Base-by-base conservation (phyloP, 2,797 vertebrate species). In the Podarcis siculus region DNA sequence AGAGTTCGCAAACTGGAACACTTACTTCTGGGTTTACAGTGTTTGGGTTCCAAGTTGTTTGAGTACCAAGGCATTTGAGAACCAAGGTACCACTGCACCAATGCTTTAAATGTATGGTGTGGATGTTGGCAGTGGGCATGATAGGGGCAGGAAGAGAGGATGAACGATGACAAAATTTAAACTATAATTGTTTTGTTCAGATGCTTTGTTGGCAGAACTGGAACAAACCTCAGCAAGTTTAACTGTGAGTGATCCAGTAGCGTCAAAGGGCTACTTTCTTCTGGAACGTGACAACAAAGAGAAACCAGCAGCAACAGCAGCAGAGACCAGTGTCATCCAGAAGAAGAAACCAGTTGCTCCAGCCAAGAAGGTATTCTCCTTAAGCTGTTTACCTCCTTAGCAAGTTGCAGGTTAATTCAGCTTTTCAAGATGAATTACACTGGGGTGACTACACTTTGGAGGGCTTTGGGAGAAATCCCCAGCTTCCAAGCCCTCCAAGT, bases 201-300 rank as follows among this genome's bases (percentile, higher is more conserved):
- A 97, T 87, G 95, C 95, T 67, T 93, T 97, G 86, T 91, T 97
- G 87, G 93, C 89, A 55, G 96, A 97, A 86, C 88, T 97, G 92
- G 96, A 97, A 82, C 80, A 90, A 49, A 95, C 95, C 35, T 92
- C 93, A 10, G 1, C 0, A 8, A 89, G 78, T 5, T 82, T 95
- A 39, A 89, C 86, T 86, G 92, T 94, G 61, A 89, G 71, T 82
- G 86, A 88, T 37, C 89, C 92, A 8, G 5, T 81, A 69, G 69
- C 82, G 85, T 58, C 3, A 42, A 81, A 85, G 25, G 79, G 79
- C 37, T 0, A 0, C 1, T 2, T 0, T 8, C 5, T 75, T 1
- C 64, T 42, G 81, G 67, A 42, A 8, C 82, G 37, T 76, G 87
- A 92, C 82, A 32, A 64, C 76, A 89, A 91, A 35, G 69, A 91